Evolutionary conservation across 2,888 invertebrate genomes (phyloP), one percentile per base, ranked within the genome.

Genomic region (Noctua janthe): DNA sequence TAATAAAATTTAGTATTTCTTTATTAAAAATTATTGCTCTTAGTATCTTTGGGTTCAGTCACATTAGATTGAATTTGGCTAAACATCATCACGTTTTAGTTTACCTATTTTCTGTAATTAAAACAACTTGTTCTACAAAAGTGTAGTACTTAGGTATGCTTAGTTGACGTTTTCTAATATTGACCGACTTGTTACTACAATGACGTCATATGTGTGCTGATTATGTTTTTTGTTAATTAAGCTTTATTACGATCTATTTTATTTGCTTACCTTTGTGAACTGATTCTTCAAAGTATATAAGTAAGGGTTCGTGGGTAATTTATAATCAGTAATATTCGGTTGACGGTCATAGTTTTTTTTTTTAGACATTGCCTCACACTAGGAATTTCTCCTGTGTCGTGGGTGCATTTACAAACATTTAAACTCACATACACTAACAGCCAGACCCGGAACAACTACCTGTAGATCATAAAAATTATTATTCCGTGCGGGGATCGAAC

Each of bases 161-260:
- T 81, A 83, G 11, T 81, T 15, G n/a, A 76, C 78, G 59, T 80
- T 86, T 86, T 83, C 81, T 83, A 66, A 77, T 86, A 86, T 82
- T 86, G 86, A 88, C 86, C 86, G 83, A 86, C 73, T 79, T 85
- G 56, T 76, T 49, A 35, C 35, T 56, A 66, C 35, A 39, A 23
- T 88, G 87, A 87, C 87, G 87, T 88, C 87, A 83, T 77, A 70
- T 54, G 71, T 78, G 64, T 88, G 73, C 78, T 71, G 86, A 79
- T 76, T 79, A 43, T 74, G 76, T 75, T 56, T 78, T 74, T 47
- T 82, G 78, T 86, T 74, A 76, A 59, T 76, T 78, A 85, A 85
- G 84, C 70, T 76, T 73, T 77, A 76, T 85, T 71, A 49, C 51
- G 70, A 51, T 77, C 43, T 81, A 70, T 72, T 73, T 74, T 75